Base-by-base conservation (phyloP, 2,888 invertebrate genomes). In the Mamestra brassicae region DNA sequence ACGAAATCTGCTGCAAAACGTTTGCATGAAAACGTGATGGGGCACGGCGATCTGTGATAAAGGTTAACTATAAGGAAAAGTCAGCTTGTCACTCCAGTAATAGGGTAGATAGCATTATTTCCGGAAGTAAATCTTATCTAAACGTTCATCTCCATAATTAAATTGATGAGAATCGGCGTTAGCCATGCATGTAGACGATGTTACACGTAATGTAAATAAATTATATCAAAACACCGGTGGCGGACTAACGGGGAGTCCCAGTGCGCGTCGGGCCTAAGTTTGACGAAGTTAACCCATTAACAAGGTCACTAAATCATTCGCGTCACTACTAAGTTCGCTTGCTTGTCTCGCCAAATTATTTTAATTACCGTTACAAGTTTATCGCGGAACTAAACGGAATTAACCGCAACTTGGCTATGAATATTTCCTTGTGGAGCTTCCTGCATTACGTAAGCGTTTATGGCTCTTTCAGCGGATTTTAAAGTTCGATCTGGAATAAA, bases 221-320 rank as follows among this genome's bases (percentile, higher is more conserved):
- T 88, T 78, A 85, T 80, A 87, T 85, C 80, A 85, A 77, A 88
- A 84, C 89, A 89, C 86, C 84, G 86, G 83, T 81, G 87, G 88
- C 83, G 88, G 87, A 88, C 88, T 90, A 90, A 88, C 89, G 88
- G 87, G 89, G 82, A 88, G 90, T 90, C 89, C 89, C 90, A 84
- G 84, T 80, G 82, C 87, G 83, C 86, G 80, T 83, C 88, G 87
- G 85, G 86, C 90, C 85, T 85, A 94, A 94, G 91, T 94, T 94
- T 92, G 91, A 93, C 91, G 90, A 94, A 95, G 92, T 95, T 95
- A 92, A 88, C 89, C 94, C 93, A 94, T 95, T 94, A 94, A 93
- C 93, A 91, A 92, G 90, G 91, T 92, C 92, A 92, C 92, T 95
- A 94, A 95, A 95, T 95, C 94, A 94, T 94, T 92, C 90, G 90